These are phyloP conservation scores for Urophycis tenuis DNA, from an alignment of 2,797 vertebrate genomes.

Conservation along the genomic window DNA sequence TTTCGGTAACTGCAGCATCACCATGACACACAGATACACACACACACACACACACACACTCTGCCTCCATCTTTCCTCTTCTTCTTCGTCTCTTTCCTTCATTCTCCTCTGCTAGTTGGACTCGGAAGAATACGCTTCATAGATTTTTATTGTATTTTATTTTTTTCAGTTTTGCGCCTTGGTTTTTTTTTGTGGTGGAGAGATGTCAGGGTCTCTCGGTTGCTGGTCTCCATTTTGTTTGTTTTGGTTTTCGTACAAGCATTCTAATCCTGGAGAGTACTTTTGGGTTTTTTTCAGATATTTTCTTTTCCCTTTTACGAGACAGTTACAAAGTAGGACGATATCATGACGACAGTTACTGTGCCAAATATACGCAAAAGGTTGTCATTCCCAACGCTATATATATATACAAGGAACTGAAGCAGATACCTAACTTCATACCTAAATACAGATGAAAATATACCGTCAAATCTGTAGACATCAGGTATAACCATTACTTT, in stretches of 20 bases:
- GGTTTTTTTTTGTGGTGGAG: constrained; percentile 56
- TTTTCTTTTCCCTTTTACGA: constrained; percentile 42
- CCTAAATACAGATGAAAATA: background rate
- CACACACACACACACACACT: background rate
- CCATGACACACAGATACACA: too few relatives aligned
- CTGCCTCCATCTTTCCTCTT: background rate
- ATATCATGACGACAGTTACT: constrained; percentile 59
- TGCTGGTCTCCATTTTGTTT: constrained; percentile 70
- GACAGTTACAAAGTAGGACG: constrained; percentile 52
- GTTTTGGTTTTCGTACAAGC: constrained; percentile 66
- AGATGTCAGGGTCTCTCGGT: constrained; percentile 57
- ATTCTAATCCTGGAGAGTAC: constrained; percentile 25
- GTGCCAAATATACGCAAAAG: constrained; percentile 60
- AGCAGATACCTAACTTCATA: background rate
- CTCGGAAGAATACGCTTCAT: background rate
- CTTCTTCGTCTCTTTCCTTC: background rate
- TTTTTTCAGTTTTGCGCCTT: constrained; percentile 43
- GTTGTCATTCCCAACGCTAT: constrained; percentile 11
- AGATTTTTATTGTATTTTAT: background rate
- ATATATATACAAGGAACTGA: constrained; percentile 16
- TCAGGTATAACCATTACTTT: background rate
- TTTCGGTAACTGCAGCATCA: background rate
- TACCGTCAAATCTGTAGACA: constrained; percentile 4
- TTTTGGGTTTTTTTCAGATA: constrained; percentile 29
- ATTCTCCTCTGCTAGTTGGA: too few relatives aligned